Conservation (phyloP, 2,888 invertebrate species). For the Galeopsomyia nigrocyanea region DNA sequence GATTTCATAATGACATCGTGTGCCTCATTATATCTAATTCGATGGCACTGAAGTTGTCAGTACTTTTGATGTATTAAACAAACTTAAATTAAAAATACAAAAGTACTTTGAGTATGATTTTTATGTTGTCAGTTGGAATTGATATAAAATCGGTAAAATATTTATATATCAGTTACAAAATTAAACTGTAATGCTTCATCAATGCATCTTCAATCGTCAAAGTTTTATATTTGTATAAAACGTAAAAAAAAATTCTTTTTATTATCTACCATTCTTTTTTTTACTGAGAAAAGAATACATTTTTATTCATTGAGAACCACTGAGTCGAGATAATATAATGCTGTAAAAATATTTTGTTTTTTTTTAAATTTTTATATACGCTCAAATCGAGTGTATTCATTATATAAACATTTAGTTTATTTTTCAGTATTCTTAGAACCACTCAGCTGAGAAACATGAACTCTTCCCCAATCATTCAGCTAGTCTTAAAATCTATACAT, state of each 20-base stretch:
- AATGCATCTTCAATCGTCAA: too few species aligned
- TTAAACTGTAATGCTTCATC: too few species aligned
- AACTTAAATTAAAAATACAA: slow-evolving; percentile 30
- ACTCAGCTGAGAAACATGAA: not conserved
- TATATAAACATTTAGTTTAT: slow-evolving; percentile 13
- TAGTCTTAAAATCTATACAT: slow-evolving; percentile 6
- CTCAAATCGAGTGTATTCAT: slow-evolving; percentile 19
- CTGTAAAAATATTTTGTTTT: too few species aligned
- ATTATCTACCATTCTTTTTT: not conserved
- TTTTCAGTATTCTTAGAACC: slow-evolving; percentile 24
- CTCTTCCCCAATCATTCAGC: slow-evolving; percentile 27
- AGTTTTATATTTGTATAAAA: too few species aligned
- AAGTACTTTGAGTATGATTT: slow-evolving; percentile 12
- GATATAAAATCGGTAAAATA: slow-evolving; percentile 19
- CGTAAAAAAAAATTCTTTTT: too few species aligned
- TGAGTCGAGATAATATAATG: not conserved
- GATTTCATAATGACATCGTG: slow-evolving; percentile 27
- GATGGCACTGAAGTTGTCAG: slow-evolving; percentile 30
- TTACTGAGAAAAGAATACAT: not conserved
- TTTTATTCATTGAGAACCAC: slow-evolving; percentile 30
- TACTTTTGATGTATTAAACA: slow-evolving; percentile 25
- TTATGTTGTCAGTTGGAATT: slow-evolving; percentile 14
- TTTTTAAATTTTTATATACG: slow-evolving; percentile 4
- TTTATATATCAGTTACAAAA: not conserved
- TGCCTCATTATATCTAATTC: slow-evolving; percentile 9